Evolutionary conservation across 2,113 vertebrate genomes (phyloP), one percentile per base, ranked within the genome.

Genomic region (Calidris pugnax): DNA sequence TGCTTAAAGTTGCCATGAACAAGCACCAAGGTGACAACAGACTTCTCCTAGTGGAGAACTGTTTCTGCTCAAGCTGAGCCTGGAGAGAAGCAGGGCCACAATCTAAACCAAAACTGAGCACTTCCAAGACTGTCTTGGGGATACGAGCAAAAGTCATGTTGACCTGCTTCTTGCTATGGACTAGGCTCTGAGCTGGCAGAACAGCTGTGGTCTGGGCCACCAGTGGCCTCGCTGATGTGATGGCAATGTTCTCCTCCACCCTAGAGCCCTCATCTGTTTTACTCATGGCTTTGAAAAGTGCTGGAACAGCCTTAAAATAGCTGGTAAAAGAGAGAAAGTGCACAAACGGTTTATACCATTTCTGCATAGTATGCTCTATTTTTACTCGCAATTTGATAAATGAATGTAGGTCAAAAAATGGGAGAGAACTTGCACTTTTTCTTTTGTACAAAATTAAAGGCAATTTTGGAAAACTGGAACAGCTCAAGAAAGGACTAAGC

Each of bases 351-450:
- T 90, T 23, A 55, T 92, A 41, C 6, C 5, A 35, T 55, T 95
- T 89, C 56, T 92, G 91, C 59, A 33, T 55, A 47, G n/a, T 35
- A 86, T 50, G 50, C 2, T 30, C 91, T 92, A 86, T 92, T 92
- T 97, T 93, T 95, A 92, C 79, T 18, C 1, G 3, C 41, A 84
- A 74, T 95, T 95, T 90, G 73, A 39, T 74, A 95, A 95, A 92
- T 74, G 79, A 95, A 95, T 93, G 83, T 93, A 84, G 94, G 94
- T 89, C 80, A 92, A 28, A 84, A 86, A 71, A 41, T 12, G 87
- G 76, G 73, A 64, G 80, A 73, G 64, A 89, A 47, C 50, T 81
- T 1, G 26, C 56, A 51, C 47, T 87, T 92, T 71, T 51, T 37
- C 26, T 71, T 78, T 72, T 77, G 79, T 69, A 47, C 0, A 3